Percentiles rank a stretch among this genome's conserved stretches.
These are phyloP conservation scores for Exephanes ischioxanthus DNA, from an alignment of 2,888 invertebrate species.

Conservation along the genomic window DNA sequence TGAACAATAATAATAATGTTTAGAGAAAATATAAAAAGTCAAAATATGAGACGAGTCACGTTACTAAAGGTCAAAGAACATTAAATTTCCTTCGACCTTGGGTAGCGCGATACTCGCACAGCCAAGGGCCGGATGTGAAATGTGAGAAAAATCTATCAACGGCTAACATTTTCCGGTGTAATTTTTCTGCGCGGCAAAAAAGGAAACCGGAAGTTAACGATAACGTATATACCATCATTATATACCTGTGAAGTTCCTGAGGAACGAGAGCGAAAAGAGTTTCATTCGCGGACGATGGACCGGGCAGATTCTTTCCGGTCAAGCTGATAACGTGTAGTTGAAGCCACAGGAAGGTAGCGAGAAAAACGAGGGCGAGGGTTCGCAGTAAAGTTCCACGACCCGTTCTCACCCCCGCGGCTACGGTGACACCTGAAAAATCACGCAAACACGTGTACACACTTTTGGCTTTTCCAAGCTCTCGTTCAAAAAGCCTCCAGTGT, in stretches of 20 bases:
- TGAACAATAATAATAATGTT: background rate
- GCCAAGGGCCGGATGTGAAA: background rate
- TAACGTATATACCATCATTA: slow-evolving; percentile 85
- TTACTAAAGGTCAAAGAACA: background rate
- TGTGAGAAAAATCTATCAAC: background rate
- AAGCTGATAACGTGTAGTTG: slow-evolving; percentile 88
- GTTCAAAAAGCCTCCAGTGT: background rate
- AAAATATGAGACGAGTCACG: background rate
- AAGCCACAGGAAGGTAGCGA: slow-evolving; percentile 88
- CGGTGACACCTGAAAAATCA: slow-evolving; percentile 70
- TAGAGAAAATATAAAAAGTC: background rate
- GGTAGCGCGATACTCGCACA: background rate
- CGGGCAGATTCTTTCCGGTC: slow-evolving; percentile 83
- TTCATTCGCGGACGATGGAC: slow-evolving; percentile 88
- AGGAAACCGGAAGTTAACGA: background rate
- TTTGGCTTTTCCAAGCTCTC: background rate
- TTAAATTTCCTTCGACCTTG: background rate
- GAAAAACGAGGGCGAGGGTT: slow-evolving; percentile 85
- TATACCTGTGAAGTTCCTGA: slow-evolving; percentile 92
- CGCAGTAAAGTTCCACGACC: slow-evolving; percentile 82
- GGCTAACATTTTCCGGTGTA: background rate
- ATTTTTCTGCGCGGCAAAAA: background rate
- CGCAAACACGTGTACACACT: slow-evolving; percentile 22
- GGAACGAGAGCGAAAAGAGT: slow-evolving; percentile 94
- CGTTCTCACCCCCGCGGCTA: slow-evolving; percentile 79